Conservation (phyloP, 2,113 vertebrate species). For the Microcebus lehilahytsara region DNA sequence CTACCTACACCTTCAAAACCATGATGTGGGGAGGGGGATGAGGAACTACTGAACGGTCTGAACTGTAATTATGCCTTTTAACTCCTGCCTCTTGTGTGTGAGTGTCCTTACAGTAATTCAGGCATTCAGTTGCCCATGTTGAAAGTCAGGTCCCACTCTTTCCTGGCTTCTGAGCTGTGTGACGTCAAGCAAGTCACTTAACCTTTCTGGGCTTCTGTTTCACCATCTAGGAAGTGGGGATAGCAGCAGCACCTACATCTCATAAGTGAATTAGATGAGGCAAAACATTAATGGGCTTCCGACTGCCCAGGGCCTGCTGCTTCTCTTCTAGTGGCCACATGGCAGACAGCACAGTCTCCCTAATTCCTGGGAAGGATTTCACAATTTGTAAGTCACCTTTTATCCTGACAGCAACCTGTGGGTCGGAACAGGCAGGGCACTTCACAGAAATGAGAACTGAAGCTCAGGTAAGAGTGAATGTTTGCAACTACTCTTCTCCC, state of each 20-base stretch:
- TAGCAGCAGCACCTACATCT: not conserved
- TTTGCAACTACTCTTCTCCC: not conserved
- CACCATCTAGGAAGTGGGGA: not conserved
- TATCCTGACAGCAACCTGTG: not conserved
- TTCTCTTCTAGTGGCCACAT: not conserved
- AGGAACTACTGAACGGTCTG: not conserved
- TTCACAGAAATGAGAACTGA: not conserved
- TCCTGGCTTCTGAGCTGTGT: not conserved
- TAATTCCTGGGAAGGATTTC: not conserved
- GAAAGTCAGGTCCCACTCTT: not conserved
- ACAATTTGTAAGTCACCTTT: no score
- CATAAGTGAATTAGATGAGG: not conserved
- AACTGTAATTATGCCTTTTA: no score
- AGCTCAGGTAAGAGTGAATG: not conserved
- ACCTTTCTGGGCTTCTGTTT: not conserved
- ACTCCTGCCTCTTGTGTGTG: not conserved
- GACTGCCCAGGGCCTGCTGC: not conserved
- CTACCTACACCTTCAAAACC: not conserved
- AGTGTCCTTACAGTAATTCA: not conserved
- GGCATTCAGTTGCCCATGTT: not conserved
- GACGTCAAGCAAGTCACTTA: not conserved
- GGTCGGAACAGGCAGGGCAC: not conserved
- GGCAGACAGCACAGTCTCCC: not conserved
- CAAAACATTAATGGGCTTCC: not conserved
- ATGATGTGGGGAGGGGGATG: rapidly evolving